Evolutionary conservation across 2,888 invertebrate species (phyloP), one percentile per base, ranked within the genome.

Genomic region (Brachynemurus nebulosus): DNA sequence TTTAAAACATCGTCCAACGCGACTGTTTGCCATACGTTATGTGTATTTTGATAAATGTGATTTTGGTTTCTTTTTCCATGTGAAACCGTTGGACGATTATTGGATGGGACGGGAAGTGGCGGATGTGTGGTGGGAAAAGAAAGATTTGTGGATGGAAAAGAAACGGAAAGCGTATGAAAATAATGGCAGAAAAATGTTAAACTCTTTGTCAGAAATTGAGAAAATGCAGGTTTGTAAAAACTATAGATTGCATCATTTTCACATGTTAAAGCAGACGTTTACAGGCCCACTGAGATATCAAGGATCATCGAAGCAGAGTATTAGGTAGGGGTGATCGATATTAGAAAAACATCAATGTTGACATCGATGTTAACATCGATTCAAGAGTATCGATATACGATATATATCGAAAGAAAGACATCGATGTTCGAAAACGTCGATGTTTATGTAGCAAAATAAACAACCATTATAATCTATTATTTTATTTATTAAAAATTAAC

Each of bases 71-170:
- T 42, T 18, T 20, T 33, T 42, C 9, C 42, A 42, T 18, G 33
- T 42, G 21, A 42, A 27, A 34, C 20, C 34, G 12, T 42, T 42
- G 21, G 42, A 42, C 21, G 42, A 42, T 42, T 20, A 34, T 19
- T 20, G 20, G 19, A 42, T 42, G 42, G 20, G 14, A 7, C 33
- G 20, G 12, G 25, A 17, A 11, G 16, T 42, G 2, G 19, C 33
- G 3, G 18, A 42, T 7, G 20, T 21, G 7, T 42, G 42, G 42
- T 42, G 42, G 42, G 42, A 34, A 14, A 42, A 34, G 12, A 42
- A 42, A 27, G 14, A 33, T 2, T 2, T 20, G n/a, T 37, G 37
- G 34, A 34, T 42, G 20, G 42, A 42, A 4, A 33, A 42, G 14
- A 34, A 42, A 19, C 33, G 35, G 21, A 42, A 42, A 34, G 20